Evolutionary conservation across 1,140 invertebrate genomes (phyloP).

Genomic region (Zaprionus africanus): DNA sequence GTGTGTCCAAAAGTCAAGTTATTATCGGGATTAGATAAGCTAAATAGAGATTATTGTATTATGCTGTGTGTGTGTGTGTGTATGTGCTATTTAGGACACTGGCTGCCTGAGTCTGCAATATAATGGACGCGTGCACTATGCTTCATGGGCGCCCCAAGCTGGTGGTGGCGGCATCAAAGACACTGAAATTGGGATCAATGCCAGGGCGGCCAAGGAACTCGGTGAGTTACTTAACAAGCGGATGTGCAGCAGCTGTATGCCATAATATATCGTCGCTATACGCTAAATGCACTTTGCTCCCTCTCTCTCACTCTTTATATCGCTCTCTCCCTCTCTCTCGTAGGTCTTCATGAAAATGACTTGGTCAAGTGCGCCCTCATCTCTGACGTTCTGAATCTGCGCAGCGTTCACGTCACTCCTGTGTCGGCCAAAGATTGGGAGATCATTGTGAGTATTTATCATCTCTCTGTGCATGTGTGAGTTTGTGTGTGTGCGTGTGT

Average conservation of each 20-base stretch:
- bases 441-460: constrained; percentile 79
- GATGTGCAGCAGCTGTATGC: constrained; percentile 63
- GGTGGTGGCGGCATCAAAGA: constrained; percentile 80
- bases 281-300: constrained; percentile 24
- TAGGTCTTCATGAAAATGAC: constrained; percentile 81
- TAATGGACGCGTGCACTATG: constrained; percentile 71
- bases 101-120: constrained; percentile 79
- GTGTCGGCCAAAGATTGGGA: constrained; percentile 84
- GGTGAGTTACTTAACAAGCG: constrained; percentile 80
- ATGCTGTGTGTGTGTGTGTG: constrained; percentile 21
- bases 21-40: constrained; percentile 67
- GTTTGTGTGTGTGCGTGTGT: neutral
- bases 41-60: constrained; percentile 31
- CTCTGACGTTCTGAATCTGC: constrained; percentile 75
- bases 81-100: constrained; percentile 65
- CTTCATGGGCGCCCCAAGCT: constrained; percentile 74
- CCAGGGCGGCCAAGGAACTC: constrained; percentile 83
- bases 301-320: constrained; percentile 9
- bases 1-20: constrained; percentile 72
- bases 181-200: constrained; percentile 84
- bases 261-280: constrained; percentile 56
- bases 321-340: constrained; percentile 25
- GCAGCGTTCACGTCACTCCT: constrained; percentile 79
- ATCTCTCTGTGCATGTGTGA: neutral
- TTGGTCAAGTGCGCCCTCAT: constrained; percentile 81